phyloP scores from a whole-genome alignment of 2,888 invertebrate genomes.

The Monochamus alternatus region DNA sequence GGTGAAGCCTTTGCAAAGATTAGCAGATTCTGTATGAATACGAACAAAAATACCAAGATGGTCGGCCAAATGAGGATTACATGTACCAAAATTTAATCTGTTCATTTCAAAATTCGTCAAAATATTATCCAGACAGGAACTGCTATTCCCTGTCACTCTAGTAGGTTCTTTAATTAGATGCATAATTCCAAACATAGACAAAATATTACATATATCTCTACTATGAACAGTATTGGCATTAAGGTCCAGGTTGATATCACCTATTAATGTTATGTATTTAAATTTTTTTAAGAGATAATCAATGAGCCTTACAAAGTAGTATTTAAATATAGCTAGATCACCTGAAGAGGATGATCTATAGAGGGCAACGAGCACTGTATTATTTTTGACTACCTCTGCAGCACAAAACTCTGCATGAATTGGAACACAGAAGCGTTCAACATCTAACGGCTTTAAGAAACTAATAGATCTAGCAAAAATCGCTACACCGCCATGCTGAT shows the following conservation, averaged over 20 bases:
- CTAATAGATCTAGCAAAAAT: not conserved
- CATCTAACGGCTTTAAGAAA: not conserved
- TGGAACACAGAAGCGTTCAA: not conserved
- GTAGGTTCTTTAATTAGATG: too few species aligned
- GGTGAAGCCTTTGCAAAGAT: not conserved
- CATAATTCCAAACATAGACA: too few species aligned
- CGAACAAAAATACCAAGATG: too few species aligned
- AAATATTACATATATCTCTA: not conserved
- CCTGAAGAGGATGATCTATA: not conserved
- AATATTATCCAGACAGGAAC: too few species aligned
- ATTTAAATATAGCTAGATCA: not conserved
- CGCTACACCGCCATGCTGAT: not conserved
- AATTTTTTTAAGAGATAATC: not conserved
- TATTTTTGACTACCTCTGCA: too few species aligned
- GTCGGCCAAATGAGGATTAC: too few species aligned
- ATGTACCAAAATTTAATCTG: too few species aligned
- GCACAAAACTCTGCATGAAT: too few species aligned
- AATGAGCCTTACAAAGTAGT: not conserved
- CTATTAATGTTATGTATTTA: not conserved
- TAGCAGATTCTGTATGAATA: not conserved
- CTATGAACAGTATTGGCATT: not conserved
- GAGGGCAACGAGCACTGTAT: too few species aligned
- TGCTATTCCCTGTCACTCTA: too few species aligned
- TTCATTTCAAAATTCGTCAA: too few species aligned
- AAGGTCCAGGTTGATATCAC: not conserved